Conservation (phyloP, 1,140 invertebrate species). For the Drosophila lini region DNA sequence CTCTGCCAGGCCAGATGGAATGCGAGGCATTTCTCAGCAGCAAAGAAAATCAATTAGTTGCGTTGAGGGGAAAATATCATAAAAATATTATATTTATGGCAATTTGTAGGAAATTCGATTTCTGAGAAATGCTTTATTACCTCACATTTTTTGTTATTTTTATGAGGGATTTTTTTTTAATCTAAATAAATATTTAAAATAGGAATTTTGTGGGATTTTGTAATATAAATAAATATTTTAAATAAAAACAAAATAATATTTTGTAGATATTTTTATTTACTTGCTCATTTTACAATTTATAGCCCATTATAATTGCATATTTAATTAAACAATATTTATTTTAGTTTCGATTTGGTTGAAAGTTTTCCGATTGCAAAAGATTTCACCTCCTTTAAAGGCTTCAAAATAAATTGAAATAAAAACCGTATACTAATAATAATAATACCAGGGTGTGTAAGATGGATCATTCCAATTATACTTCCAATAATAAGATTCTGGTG, state of each 20-base stretch:
- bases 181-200: no score
- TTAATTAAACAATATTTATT: neutral
- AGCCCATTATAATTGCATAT: neutral
- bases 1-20: slow-evolving; percentile 3
- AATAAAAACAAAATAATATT: neutral
- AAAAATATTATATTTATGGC: slow-evolving; percentile 16
- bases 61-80: slow-evolving; percentile 7
- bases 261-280: neutral
- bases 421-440: no score
- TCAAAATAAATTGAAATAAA: neutral
- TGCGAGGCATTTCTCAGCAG: slow-evolving; percentile 15
- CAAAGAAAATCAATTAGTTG: slow-evolving; percentile 32
- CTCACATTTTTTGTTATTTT: neutral
- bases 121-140: slow-evolving; percentile 5
- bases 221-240: neutral
- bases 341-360: neutral
- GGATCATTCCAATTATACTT: no score
- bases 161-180: no score
- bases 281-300: neutral
- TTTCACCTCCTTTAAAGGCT: neutral
- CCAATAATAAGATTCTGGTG: no score
- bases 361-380: neutral
- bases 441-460: no score
- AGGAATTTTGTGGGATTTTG: no score
- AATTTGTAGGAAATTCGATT: neutral